phyloP scores from a whole-genome alignment of 2,888 invertebrate species.

The Polydrusus pterygomalis region DNA sequence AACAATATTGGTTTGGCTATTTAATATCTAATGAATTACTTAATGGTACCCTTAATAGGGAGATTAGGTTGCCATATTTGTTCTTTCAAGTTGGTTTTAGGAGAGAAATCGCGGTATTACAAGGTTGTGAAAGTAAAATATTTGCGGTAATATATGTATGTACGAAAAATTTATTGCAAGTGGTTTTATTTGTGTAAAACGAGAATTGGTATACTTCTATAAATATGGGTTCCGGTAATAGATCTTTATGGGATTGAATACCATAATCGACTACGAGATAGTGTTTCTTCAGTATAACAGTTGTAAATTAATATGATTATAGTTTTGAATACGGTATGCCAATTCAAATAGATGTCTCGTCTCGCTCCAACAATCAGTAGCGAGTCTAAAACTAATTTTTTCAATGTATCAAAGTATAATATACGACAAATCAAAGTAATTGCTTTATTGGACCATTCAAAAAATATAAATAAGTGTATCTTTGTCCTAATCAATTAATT shows the following conservation, averaged over 20 bases:
- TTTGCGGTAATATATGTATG: slow-evolving; percentile 11
- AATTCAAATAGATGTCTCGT: no score
- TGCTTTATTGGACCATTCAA: no score
- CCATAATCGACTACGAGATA: neutral
- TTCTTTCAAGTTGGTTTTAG: slow-evolving; percentile 10
- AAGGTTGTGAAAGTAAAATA: slow-evolving; percentile 27
- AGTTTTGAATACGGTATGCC: no score
- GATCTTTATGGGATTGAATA: neutral
- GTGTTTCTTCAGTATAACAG: neutral
- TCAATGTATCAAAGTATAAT: no score
- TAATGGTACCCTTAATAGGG: slow-evolving; percentile 19
- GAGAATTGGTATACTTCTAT: neutral
- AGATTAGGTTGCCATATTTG: neutral
- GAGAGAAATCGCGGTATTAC: slow-evolving; percentile 20
- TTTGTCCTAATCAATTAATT: no score
- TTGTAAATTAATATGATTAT: neutral
- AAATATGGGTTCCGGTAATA: slow-evolving; percentile 13
- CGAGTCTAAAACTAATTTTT: no score
- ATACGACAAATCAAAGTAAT: no score
- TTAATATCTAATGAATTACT: slow-evolving; percentile 4
- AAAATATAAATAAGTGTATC: no score
- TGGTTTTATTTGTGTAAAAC: slow-evolving; percentile 13
- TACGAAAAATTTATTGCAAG: slow-evolving; percentile 18
- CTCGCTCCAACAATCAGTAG: no score
- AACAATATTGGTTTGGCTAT: neutral